phyloP scores from a whole-genome alignment of 2,888 invertebrate species.

The Torymus aiolomorphi region DNA sequence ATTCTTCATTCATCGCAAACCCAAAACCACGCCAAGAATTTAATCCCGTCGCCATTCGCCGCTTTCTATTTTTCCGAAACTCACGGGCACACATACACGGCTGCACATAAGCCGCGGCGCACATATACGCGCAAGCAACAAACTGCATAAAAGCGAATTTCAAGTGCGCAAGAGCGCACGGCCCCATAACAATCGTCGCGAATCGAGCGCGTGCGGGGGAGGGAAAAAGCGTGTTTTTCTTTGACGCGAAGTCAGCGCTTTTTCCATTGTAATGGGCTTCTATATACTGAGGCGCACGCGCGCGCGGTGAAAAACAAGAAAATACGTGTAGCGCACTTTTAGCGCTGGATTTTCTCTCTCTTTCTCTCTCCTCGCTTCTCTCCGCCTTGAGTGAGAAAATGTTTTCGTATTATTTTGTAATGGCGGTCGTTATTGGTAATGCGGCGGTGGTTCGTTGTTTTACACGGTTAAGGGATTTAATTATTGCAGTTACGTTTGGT shows the following conservation, averaged over 20 bases:
- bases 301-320: constrained; percentile 38
- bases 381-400: neutral
- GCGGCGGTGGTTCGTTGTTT: too few relatives aligned
- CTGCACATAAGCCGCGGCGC: neutral
- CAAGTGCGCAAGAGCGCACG: constrained; percentile 32
- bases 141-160: constrained; percentile 50
- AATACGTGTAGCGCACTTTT: constrained; percentile 17
- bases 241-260: constrained; percentile 54
- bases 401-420: too few relatives aligned
- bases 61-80: too few relatives aligned
- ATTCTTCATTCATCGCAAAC: too few relatives aligned
- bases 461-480: too few relatives aligned
- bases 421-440: too few relatives aligned
- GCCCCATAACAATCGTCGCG: constrained; percentile 41
- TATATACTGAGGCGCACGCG: neutral
- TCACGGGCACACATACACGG: too few relatives aligned
- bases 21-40: too few relatives aligned
- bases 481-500: too few relatives aligned
- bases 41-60: too few relatives aligned
- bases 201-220: neutral
- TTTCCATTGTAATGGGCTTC: constrained; percentile 38
- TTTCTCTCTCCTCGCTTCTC: neutral
- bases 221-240: constrained; percentile 47
- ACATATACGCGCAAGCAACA: neutral
- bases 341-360: constrained; percentile 17